These are phyloP conservation scores for Scaptodrosophila lebanonensis DNA, from an alignment of 1,140 invertebrate species.

Conservation along the genomic window DNA sequence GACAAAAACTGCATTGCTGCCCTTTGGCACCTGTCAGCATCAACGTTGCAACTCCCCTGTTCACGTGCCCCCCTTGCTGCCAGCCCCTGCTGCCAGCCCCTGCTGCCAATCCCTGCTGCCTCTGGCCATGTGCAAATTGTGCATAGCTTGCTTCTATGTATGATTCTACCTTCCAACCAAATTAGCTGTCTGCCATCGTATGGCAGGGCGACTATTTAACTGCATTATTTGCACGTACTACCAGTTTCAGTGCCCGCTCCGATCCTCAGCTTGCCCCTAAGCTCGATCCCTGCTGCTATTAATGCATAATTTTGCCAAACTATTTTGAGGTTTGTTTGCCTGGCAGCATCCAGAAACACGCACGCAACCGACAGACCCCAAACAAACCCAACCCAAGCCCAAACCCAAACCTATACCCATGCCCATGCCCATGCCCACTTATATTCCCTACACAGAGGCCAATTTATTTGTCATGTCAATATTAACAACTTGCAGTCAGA, in stretches of 20 bases:
- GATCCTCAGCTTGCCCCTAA: background rate
- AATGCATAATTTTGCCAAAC: slow-evolving; percentile 75
- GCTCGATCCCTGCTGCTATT: slow-evolving; percentile 42
- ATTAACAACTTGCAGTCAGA: slow-evolving; percentile 51
- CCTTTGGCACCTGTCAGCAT: slow-evolving; percentile 70
- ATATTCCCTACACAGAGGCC: slow-evolving; percentile 23
- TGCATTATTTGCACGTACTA: slow-evolving; percentile 65
- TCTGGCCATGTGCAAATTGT: background rate
- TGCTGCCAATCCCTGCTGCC: background rate
- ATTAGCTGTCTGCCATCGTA: too few species aligned
- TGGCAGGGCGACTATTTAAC: slow-evolving; percentile 49
- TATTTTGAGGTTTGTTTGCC: slow-evolving; percentile 74
- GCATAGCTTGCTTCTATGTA: background rate
- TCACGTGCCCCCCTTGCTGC: slow-evolving; percentile 6
- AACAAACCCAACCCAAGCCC: slow-evolving; percentile 21
- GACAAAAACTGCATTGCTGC: slow-evolving; percentile 24
- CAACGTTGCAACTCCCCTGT: slow-evolving; percentile 43
- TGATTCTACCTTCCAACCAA: too few species aligned
- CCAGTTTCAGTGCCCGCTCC: background rate
- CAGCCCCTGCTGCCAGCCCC: too few species aligned
- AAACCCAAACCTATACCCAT: background rate
- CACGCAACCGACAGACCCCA: slow-evolving; percentile 33
- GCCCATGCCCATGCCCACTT: background rate
- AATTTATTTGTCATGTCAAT: slow-evolving; percentile 75
- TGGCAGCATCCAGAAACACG: slow-evolving; percentile 38